A percentile compares a stretch with the other conserved stretches of the same genome.
Evolutionary conservation across 2,113 vertebrate species (phyloP).

Genomic region (Formicarius rufipectus): DNA sequence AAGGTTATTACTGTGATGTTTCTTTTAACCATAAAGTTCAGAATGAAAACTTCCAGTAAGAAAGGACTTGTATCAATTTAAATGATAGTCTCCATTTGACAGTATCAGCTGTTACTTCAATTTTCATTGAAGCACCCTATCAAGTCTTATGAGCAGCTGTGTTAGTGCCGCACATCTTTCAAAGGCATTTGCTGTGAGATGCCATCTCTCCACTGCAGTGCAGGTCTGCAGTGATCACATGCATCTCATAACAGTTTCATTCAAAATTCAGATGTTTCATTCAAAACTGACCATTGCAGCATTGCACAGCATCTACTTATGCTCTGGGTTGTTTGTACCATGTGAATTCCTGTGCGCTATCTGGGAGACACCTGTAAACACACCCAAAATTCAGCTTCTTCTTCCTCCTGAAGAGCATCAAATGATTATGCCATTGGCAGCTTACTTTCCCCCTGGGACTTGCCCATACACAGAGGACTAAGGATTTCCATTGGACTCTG

Average conservation of each 20-base stretch:
- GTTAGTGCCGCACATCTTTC: background rate
- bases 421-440: rapidly evolving
- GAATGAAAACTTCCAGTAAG: background rate
- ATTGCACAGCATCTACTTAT: background rate
- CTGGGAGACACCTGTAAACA: background rate
- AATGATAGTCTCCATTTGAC: background rate
- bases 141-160: background rate
- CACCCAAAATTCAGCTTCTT: background rate
- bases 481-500: background rate
- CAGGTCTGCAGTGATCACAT: background rate
- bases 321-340: background rate
- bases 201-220: background rate
- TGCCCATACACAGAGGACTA: background rate
- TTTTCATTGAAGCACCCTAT: background rate
- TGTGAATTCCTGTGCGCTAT: background rate
- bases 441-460: background rate
- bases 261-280: background rate
- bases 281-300: background rate
- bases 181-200: background rate
- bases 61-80: background rate
- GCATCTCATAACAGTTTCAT: background rate
- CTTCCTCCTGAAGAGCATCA: rapidly evolving
- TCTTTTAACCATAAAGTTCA: background rate
- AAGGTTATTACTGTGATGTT: background rate
- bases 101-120: background rate